Base-by-base conservation (phyloP, 2,797 vertebrate genomes). In the Acrossocheilus fasciatus region DNA sequence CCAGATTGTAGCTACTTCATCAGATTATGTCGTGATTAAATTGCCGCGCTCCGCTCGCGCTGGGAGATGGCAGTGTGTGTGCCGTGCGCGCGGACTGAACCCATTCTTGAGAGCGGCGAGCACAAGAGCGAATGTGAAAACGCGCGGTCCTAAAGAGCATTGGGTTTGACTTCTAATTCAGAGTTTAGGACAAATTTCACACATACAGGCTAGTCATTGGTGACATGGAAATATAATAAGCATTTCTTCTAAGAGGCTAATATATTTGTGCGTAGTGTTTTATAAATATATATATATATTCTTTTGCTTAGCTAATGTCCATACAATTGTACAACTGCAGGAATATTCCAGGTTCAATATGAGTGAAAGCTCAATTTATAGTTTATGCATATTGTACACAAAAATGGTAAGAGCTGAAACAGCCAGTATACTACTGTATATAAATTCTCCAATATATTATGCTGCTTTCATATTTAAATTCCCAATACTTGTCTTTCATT, bases 61-160 rank as follows among this genome's bases (percentile, higher is more conserved):
- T 85, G 89, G 92, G 94, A 87, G 95, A 95, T 96, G 92, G 95
- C 87, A 34, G 89, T 83, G 72, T 57, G 88, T 89, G 91, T 85
- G 74, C n/a, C 12, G 74, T 15, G 83, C 39, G 57, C 92, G 26
- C 84, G 89, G 86, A 84, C 43, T 78, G 87, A 91, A 93, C 84
- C 88, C 89, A 82, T 92, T 89, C 84, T 89, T 72, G 91, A 89
- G 91, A 90, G 92, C 82, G 84, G 87, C 82, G 81, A 93, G 93
- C 94, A 95, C 95, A 95, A 30, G 88, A 83, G 91, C 87, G 68
- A 59, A 81, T 79, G 91, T 39, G 76, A 64, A 43, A 89, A 93
- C 88, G 88, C 94, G 64, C 91, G 96, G 96, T 96, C 96, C 91
- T 95, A 96, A 94, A 91, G 91, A 90, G 91, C 85, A 39, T 52